phyloP scores from a whole-genome alignment of 2,888 invertebrate genomes.

The Perithous albicinctus region DNA sequence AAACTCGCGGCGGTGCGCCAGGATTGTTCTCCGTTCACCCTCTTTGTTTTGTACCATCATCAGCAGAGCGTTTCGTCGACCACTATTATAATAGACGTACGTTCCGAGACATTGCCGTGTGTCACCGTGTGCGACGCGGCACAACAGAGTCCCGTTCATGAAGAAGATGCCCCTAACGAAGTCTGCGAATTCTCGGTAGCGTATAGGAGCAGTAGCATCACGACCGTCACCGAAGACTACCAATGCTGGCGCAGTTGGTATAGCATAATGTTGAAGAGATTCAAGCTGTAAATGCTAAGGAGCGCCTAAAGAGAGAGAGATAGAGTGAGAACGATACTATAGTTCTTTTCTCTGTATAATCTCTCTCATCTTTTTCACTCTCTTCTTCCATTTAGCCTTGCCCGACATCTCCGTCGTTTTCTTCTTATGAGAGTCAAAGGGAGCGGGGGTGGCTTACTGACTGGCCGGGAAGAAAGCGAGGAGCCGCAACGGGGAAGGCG shows the following conservation, averaged over 20 bases:
- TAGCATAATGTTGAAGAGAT: constrained; percentile 28
- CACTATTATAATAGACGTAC: not conserved
- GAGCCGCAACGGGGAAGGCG: constrained; percentile 75
- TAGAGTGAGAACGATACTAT: too few relatives aligned
- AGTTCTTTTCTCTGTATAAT: constrained; percentile 41
- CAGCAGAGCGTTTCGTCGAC: not conserved
- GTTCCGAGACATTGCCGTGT: constrained; percentile 35
- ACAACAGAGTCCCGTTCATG: constrained; percentile 52
- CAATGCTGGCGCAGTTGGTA: constrained; percentile 19
- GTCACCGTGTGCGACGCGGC: constrained; percentile 40
- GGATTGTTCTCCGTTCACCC: not conserved
- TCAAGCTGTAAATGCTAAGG: constrained; percentile 55
- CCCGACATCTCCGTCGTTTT: constrained; percentile 42
- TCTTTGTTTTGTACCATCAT: not conserved
- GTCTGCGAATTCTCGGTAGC: constrained; percentile 78
- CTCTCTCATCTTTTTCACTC: constrained; percentile 46
- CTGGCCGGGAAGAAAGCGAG: constrained; percentile 49
- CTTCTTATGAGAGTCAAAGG: constrained; percentile 39
- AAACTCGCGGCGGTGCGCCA: not conserved
- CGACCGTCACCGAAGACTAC: constrained; percentile 32
- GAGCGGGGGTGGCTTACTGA: constrained; percentile 13
- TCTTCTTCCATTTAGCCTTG: constrained; percentile 48
- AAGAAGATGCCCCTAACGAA: constrained; percentile 71
- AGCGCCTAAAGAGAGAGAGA: constrained; percentile 56
- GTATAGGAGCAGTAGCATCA: constrained; percentile 55